These are phyloP conservation scores for Aurelia coerulea DNA, from an alignment of 30 jellyfish, hydroid and myxozoan genomes.

Conservation along the genomic window DNA sequence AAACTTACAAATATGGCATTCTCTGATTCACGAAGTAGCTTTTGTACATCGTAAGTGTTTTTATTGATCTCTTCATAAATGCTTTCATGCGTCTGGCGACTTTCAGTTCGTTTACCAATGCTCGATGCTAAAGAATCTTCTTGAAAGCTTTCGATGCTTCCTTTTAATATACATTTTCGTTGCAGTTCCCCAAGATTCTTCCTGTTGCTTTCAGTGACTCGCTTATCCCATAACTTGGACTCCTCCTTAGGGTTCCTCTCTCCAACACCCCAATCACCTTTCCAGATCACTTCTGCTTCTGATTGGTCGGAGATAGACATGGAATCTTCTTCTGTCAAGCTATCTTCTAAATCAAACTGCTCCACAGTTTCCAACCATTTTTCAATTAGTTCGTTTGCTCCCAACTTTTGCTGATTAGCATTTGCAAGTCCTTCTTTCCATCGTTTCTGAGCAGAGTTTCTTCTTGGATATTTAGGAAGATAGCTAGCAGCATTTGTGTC, in stretches of 20 bases:
- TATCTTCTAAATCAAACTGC: not conserved
- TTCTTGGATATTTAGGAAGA: not conserved
- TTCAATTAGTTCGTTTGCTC: constrained; percentile 35
- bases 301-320: not conserved
- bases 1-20: constrained; percentile 31
- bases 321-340: not conserved
- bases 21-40: constrained; percentile 2
- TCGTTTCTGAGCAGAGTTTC: not conserved
- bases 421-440: not conserved
- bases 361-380: constrained; percentile 39
- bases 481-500: not conserved
- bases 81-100: not conserved
- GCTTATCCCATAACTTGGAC: not conserved
- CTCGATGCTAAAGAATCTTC: not conserved
- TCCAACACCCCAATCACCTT: constrained; percentile 23
- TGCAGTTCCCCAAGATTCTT: not conserved
- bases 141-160: not conserved
- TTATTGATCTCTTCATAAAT: not conserved
- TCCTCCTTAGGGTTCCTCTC: not conserved
- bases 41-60: constrained; percentile 3
- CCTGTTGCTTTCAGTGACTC: not conserved
- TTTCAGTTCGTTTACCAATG: not conserved
- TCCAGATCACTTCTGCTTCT: constrained; percentile 28
- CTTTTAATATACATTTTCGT: not conserved
- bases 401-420: constrained; percentile 16